These are phyloP conservation scores for Eupelmus urozonus DNA, from an alignment of 2,888 invertebrate species.

Conservation along the genomic window DNA sequence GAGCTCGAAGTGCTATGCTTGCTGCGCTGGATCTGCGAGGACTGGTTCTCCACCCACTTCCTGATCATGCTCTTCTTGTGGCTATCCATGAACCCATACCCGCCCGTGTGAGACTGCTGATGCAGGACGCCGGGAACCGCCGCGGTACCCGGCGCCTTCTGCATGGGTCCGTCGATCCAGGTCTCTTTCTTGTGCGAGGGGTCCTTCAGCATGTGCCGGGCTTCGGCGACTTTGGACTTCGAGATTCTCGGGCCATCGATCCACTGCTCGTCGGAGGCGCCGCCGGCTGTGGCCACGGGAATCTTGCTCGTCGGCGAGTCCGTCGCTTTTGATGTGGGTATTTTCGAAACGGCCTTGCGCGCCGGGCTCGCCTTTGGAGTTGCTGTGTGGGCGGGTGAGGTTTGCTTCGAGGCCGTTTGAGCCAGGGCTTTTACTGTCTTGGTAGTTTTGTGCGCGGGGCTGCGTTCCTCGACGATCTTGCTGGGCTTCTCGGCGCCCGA, in stretches of 20 bases:
- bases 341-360: constrained; percentile 80
- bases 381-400: constrained; percentile 81
- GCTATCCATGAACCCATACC: constrained; percentile 94
- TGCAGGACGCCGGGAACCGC: constrained; percentile 75
- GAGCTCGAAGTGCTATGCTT: constrained; percentile 76
- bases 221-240: constrained; percentile 89
- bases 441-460: constrained; percentile 80
- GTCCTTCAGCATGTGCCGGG: constrained; percentile 88
- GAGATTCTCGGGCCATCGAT: constrained; percentile 96
- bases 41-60: constrained; percentile 95
- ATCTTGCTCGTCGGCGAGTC: constrained; percentile 74
- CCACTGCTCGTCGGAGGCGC: constrained; percentile 93
- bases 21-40: constrained; percentile 85
- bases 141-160: constrained; percentile 76
- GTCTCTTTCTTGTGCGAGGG: constrained; percentile 91
- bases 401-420: constrained; percentile 78
- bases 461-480: constrained; percentile 80
- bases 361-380: constrained; percentile 79
- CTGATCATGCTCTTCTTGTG: constrained; percentile 95
- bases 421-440: constrained; percentile 77
- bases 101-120: constrained; percentile 79
- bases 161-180: constrained; percentile 97
- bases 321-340: constrained; percentile 77
- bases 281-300: constrained; percentile 75
- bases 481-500: constrained; percentile 82